Conservation (phyloP, 2,888 invertebrate genomes). For the Altica lythri region DNA sequence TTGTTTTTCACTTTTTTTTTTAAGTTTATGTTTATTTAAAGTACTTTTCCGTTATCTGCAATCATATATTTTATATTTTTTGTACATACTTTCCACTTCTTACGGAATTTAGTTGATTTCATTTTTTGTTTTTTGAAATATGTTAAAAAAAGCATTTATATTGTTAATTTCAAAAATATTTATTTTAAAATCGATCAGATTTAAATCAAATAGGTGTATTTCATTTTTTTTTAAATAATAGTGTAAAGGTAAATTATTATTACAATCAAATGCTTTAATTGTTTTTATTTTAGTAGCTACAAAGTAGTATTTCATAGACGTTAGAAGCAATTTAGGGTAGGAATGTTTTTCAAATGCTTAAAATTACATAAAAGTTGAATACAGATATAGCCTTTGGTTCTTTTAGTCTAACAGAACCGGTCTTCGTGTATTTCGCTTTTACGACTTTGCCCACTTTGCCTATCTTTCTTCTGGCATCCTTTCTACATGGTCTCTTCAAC, state of each 20-base stretch:
- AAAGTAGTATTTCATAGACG: slow-evolving; percentile 43
- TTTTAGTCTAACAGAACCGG: too few species aligned
- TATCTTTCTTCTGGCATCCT: too few species aligned
- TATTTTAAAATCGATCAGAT: slow-evolving; percentile 37
- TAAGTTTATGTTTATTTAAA: slow-evolving; percentile 26
- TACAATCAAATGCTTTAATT: slow-evolving; percentile 45
- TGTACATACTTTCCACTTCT: slow-evolving; percentile 35
- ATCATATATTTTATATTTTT: slow-evolving; percentile 30
- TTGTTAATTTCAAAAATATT: slow-evolving; percentile 52
- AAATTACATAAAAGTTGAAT: slow-evolving; percentile 7
- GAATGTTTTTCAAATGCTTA: slow-evolving; percentile 2
- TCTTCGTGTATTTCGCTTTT: too few species aligned
- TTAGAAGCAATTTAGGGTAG: slow-evolving; percentile 22
- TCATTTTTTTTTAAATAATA: slow-evolving; percentile 36
- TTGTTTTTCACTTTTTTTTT: slow-evolving; percentile 33
- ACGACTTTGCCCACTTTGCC: too few species aligned
- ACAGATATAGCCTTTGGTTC: neutral
- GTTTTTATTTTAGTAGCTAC: slow-evolving; percentile 46
- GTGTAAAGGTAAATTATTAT: slow-evolving; percentile 29
- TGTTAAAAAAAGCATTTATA: slow-evolving; percentile 48
- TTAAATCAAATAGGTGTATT: slow-evolving; percentile 30
- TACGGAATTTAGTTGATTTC: slow-evolving; percentile 10
- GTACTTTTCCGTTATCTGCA: slow-evolving; percentile 22
- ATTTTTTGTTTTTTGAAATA: slow-evolving; percentile 27
- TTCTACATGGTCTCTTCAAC: too few species aligned